phyloP scores from a whole-genome alignment of 2,113 vertebrate genomes.

The Thunnus thynnus region DNA sequence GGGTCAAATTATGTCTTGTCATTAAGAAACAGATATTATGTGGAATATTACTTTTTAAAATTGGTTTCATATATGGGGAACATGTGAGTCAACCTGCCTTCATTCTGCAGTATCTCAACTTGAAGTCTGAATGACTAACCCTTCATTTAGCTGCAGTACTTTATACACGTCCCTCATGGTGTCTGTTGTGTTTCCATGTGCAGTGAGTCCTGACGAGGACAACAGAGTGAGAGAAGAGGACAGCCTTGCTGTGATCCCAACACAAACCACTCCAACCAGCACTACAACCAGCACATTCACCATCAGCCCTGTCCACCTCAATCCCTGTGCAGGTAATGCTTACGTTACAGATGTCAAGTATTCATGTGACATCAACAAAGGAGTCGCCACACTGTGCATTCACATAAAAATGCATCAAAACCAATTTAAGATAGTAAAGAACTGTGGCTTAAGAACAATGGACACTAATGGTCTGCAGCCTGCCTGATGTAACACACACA shows the following conservation, averaged over 20 bases:
- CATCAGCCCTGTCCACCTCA: not conserved
- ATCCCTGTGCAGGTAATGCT: slow-evolving; percentile 68
- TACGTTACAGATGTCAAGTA: not conserved
- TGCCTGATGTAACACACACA: too few species aligned
- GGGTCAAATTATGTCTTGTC: slow-evolving; percentile 18
- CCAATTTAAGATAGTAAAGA: too few species aligned
- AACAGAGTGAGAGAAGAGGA: slow-evolving; percentile 47
- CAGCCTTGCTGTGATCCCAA: not conserved
- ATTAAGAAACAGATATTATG: slow-evolving; percentile 3
- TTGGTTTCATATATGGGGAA: not conserved
- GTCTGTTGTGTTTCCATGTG: slow-evolving; percentile 13
- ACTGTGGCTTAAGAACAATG: too few species aligned
- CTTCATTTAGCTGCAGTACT: not conserved
- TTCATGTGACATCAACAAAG: not conserved
- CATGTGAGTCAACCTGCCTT: not conserved
- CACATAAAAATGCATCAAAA: too few species aligned
- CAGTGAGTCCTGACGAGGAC: slow-evolving; percentile 66
- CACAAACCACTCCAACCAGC: not conserved
- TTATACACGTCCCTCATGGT: not conserved
- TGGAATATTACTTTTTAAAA: slow-evolving; percentile 4
- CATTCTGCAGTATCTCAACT: not conserved
- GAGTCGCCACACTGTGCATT: not conserved
- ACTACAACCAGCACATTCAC: slow-evolving; percentile 22
- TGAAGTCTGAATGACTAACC: not conserved
- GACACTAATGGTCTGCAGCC: too few species aligned